Base-by-base conservation (phyloP, 2,888 invertebrate species). In the Caenorhabditis sp. region DNA sequence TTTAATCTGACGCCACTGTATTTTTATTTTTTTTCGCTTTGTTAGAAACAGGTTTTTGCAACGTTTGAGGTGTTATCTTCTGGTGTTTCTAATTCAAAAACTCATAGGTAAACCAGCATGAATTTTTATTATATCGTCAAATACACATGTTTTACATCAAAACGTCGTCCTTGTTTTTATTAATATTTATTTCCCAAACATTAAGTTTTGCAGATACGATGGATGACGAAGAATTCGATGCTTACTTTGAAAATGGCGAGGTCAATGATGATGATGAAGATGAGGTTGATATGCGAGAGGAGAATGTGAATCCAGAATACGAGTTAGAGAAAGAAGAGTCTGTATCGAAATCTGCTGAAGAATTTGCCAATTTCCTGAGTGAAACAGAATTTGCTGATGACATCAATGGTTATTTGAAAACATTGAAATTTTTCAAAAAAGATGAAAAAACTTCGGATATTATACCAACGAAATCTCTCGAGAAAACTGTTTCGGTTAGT, bases 321-420 rank as follows among this genome's bases (percentile, higher is more conserved):
- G 71, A 78, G 49, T 58, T 78, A 51, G 62, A 53, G 21, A 21
- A 66, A n/a, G 61, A 51, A 8, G 79, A 79, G 31, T 66, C 66
- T 6, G 23, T 27, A 6, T 21, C 26, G 10, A 72, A 69, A 24
- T 23, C 53, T 0, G 51, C 69, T n/a, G 58, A 24, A 1, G 73
- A 76, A 49, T 77, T 77, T 57, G 67, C 69, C 6, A 68, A 71
- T 12, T 65, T 72, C 24, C 57, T 79, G 0, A 62, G 62, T 27
- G 17, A 17, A 21, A 57, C 43, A n/a, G 66, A 71, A 31, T 73
- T 26, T 24, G 62, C 68, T 1, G 77, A 77, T 12, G 68, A 74
- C n/a, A 72, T 66, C 19, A 57, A n/a, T 6, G 60, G 50, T 4
- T 66, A 71, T 27, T 27, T 68, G 50, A 71, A 71, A 55, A 31